These are phyloP conservation scores for Pelecanus crispus DNA, from an alignment of 2,113 vertebrate species.

Conservation along the genomic window DNA sequence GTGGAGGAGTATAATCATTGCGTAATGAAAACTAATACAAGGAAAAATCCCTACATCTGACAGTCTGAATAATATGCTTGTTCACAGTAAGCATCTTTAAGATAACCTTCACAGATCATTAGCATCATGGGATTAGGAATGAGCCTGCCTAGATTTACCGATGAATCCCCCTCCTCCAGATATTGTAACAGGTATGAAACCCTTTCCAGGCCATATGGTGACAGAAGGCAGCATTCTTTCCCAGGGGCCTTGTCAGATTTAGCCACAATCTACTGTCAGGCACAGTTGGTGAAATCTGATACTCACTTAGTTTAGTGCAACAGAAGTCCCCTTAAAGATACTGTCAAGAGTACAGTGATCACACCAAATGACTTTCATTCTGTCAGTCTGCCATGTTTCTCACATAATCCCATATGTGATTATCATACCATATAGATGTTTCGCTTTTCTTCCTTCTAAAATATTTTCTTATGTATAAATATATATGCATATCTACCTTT, in stretches of 20 bases:
- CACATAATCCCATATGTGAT: not conserved
- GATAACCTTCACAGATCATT: conserved; percentile 70
- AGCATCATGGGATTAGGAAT: conserved; percentile 68
- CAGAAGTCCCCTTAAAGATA: conserved; percentile 59
- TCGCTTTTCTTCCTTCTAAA: not conserved
- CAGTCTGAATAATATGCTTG: conserved; percentile 41
- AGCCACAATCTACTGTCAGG: conserved; percentile 75
- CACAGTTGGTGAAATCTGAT: conserved; percentile 74
- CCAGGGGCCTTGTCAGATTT: conserved; percentile 70
- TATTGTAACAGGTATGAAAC: conserved; percentile 62
- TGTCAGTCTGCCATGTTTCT: not conserved
- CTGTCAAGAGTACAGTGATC: conserved; percentile 31
- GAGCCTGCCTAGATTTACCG: conserved; percentile 56
- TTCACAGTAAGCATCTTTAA: conserved; percentile 63
- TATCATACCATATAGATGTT: not conserved
- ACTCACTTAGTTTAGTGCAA: conserved; percentile 63
- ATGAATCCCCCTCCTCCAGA: conserved; percentile 39
- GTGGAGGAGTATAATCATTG: conserved; percentile 3
- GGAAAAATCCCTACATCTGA: not conserved
- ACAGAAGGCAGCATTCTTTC: conserved; percentile 55
- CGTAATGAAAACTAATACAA: conserved; percentile 12
- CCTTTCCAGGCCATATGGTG: conserved; percentile 70
- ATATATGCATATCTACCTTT: not conserved
- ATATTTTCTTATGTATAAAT: not conserved
- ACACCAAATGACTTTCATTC: not conserved